Base-by-base conservation (phyloP, 2,113 vertebrate species). In the Chitala chitala region DNA sequence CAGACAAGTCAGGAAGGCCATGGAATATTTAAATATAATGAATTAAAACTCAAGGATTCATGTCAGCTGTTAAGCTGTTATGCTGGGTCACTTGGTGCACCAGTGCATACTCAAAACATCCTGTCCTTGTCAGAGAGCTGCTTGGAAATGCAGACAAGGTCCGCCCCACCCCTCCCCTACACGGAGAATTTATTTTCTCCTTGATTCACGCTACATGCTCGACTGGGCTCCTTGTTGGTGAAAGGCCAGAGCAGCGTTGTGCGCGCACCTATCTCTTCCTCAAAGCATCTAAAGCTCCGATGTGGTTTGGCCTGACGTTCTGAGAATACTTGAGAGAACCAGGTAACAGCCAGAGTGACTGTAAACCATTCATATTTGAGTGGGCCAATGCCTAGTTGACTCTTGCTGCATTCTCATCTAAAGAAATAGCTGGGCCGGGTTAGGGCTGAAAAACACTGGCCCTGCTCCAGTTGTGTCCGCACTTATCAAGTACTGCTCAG, bases 181-280 rank as follows among this genome's bases (percentile, higher is more conserved):
- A 75, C 78, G 76, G 78, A 71, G 80, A 80, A 77, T 80, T 75
- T 73, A 82, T 80, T 78, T 72, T 72, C 69, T 69, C 66, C 75
- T 77, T 75, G 74, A 80, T 77, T 77, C 77, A 69, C 26, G 48
- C 9, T 24, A 73, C 79, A 78, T 80, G 75, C 78, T 79, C 58
- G 71, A 80, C 70, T 69, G 73, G 68, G 73, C 31, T 22, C 40
- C 59, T 74, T 73, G 66, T 73, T 75, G 78, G 71, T 69, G 40
- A 73, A 80, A 72, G 75, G 56, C 69, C 75, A 73, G 76, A 71
- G 73, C 77, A 4, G 40, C 15, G 3, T 9, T 4, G 29, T 20
- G 29, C 33, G 26, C 2, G 20, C 10, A 26, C 79, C 73, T n/a
- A n/a, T n/a, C 80, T 81, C 71, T 55, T 24, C 26, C 46, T n/a